phyloP scores from a whole-genome alignment of 1,140 invertebrate species.

The Protaetia brevitarsis region DNA sequence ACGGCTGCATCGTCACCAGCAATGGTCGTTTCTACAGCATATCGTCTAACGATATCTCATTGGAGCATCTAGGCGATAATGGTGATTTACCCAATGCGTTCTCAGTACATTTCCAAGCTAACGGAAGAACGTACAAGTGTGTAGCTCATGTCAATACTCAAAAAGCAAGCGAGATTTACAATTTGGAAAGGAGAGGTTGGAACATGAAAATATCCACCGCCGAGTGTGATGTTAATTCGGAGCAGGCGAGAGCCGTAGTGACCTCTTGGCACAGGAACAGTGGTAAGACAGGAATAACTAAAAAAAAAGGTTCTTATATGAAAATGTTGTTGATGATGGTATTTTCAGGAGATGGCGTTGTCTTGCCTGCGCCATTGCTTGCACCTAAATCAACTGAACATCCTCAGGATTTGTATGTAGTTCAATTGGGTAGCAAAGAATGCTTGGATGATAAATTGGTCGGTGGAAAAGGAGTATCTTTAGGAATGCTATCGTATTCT shows the following conservation, averaged over 20 bases:
- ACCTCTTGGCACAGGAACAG: not conserved
- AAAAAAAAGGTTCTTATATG: not conserved
- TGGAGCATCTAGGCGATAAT: not conserved
- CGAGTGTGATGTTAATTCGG: slow-evolving; percentile 16
- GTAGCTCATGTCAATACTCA: slow-evolving; percentile 1
- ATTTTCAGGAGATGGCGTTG: not conserved
- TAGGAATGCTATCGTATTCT: slow-evolving; percentile 55
- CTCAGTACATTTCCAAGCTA: slow-evolving; percentile 5
- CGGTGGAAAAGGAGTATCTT: slow-evolving; percentile 70
- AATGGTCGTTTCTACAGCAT: not conserved
- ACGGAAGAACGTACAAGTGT: not conserved
- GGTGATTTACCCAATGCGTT: slow-evolving; percentile 3
- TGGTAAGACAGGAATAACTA: not conserved
- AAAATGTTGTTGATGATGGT: not conserved
- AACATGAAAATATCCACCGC: not conserved
- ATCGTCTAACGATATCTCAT: not conserved
- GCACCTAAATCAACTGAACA: not conserved
- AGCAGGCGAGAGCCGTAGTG: not conserved
- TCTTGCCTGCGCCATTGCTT: not conserved
- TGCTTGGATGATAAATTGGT: slow-evolving; percentile 54
- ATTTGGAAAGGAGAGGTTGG: not conserved
- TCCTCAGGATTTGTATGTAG: slow-evolving; percentile 42
- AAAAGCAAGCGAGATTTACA: not conserved
- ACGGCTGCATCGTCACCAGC: not conserved
- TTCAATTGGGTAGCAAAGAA: slow-evolving; percentile 49